Evolutionary conservation across 30 jellyfish, hydroid and myxozoan genomes (phyloP).

Genomic region (Aurelia coerulea): DNA sequence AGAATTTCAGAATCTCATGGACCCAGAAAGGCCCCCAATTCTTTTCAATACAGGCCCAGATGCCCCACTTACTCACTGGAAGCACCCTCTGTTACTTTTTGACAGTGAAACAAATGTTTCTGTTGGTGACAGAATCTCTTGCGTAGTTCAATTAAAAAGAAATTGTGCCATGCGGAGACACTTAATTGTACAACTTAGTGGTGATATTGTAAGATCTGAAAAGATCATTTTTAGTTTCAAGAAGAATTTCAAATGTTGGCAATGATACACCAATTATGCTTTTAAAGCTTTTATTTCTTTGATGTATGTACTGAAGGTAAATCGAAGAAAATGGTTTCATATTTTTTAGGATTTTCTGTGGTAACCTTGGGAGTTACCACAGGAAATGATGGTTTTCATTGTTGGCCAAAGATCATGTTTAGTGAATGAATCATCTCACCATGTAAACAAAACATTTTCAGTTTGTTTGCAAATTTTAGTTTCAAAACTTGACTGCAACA

Average conservation of each 20-base stretch:
- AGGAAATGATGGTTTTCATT: no score
- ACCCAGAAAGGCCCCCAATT: neutral
- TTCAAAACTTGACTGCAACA: no score
- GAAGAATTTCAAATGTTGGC: conserved; percentile 54
- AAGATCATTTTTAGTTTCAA: conserved; percentile 3
- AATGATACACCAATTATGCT: neutral
- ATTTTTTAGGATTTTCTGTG: no score
- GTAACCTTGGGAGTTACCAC: no score
- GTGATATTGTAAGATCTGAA: neutral
- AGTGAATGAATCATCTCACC: no score
- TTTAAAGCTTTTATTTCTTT: neutral
- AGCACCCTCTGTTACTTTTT: conserved; percentile 54
- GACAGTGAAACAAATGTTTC: neutral
- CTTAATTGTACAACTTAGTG: conserved; percentile 4
- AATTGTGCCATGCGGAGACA: conserved; percentile 44
- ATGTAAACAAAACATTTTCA: no score
- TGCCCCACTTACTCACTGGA: conserved; percentile 51
- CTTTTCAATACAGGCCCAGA: conserved; percentile 50
- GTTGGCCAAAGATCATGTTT: no score
- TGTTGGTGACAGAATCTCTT: conserved; percentile 14
- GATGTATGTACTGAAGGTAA: neutral
- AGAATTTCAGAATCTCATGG: neutral
- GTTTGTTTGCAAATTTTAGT: no score
- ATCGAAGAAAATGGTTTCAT: no score
- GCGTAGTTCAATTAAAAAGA: conserved; percentile 20